Evolutionary conservation across 2,888 invertebrate genomes (phyloP).

Genomic region (Miltochrista miniata): DNA sequence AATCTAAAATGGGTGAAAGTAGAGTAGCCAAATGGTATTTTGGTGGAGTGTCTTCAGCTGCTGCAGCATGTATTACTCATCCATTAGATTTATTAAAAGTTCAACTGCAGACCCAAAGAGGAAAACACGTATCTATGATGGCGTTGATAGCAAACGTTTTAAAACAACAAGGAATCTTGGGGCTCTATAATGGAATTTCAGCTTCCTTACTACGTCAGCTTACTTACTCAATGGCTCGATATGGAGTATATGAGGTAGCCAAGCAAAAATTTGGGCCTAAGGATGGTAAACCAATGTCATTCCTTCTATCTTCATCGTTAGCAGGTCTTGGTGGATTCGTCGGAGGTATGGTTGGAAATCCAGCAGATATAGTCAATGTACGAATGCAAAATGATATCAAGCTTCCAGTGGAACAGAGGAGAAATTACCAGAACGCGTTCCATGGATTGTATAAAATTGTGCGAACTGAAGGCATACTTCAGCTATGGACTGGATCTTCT

Average conservation of each 20-base stretch:
- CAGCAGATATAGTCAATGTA: slow-evolving; percentile 98
- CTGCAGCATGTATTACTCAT: slow-evolving; percentile 98
- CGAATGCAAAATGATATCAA: slow-evolving; percentile 99
- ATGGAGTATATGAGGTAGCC: slow-evolving; percentile 89
- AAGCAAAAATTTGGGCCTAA: slow-evolving; percentile 84
- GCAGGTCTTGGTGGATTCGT: slow-evolving; percentile 93
- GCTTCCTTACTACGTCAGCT: slow-evolving; percentile 96
- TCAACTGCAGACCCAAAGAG: slow-evolving; percentile 97
- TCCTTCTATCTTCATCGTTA: slow-evolving; percentile 88
- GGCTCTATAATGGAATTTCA: slow-evolving; percentile 97
- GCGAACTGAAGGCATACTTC: slow-evolving; percentile 90
- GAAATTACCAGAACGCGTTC: slow-evolving; percentile 98
- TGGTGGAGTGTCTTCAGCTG: slow-evolving; percentile 97
- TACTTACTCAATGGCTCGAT: slow-evolving; percentile 97
- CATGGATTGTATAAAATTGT: slow-evolving; percentile 94
- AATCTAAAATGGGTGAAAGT: slow-evolving; percentile 28
- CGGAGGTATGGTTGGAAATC: slow-evolving; percentile 97
- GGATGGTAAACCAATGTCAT: slow-evolving; percentile 85
- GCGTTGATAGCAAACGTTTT: slow-evolving; percentile 90
- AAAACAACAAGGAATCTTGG: slow-evolving; percentile 90
- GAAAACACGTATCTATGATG: slow-evolving; percentile 89
- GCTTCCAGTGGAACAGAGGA: slow-evolving; percentile 90
- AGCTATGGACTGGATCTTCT: slow-evolving; percentile 94
- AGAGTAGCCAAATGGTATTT: slow-evolving; percentile 95
- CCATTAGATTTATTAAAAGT: slow-evolving; percentile 98